Evolutionary conservation across 1,140 invertebrate genomes (phyloP), one percentile per base, ranked within the genome.

Genomic region (Drosophila watanabei): DNA sequence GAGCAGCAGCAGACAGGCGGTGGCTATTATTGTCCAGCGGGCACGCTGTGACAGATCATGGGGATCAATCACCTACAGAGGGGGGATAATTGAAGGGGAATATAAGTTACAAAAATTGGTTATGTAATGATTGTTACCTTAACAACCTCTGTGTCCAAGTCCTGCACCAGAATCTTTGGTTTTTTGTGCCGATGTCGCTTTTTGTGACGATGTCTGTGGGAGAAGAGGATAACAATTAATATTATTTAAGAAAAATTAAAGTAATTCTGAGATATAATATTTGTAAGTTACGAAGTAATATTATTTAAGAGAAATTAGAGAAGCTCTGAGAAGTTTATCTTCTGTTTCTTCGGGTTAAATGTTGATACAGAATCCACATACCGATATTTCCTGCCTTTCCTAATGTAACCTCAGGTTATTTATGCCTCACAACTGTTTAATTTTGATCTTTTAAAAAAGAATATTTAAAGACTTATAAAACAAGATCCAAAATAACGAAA

Each of bases 11-110:
- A 98, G 94, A 80, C 97, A 97, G 43, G 97, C 97, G 24, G 97
- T 98, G 70, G 96, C 96, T 88, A 97, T 96, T 91, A 98, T 98
- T 37, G 97, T 97, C 96, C 97, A 98, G 68, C 97, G 95, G 11
- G 97, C 97, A 52, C 97, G 95, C 62, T 96, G 95, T 2, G 97
- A 96, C 73, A 97, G 93, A 84, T 97, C 97, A 66, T 97, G 96
- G 0, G 96, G 96, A 93, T 97, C 95, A 62, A 95, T 93, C 18
- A 95, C 94, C 94, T 95, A 0, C 0, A 48, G 11, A 0, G 1
- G 43, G 35, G 4, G 13, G 37, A 28, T 33, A 7, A 33, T 13
- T 18, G 7, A 11, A 10, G 8, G 5, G 13, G 14, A 24, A 24
- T 24, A 3, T 24, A 24, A 24, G 16, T 24, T 24, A 56, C 8